Conservation (phyloP, 1,140 invertebrate genomes). For the Scaptomyza pallida region DNA sequence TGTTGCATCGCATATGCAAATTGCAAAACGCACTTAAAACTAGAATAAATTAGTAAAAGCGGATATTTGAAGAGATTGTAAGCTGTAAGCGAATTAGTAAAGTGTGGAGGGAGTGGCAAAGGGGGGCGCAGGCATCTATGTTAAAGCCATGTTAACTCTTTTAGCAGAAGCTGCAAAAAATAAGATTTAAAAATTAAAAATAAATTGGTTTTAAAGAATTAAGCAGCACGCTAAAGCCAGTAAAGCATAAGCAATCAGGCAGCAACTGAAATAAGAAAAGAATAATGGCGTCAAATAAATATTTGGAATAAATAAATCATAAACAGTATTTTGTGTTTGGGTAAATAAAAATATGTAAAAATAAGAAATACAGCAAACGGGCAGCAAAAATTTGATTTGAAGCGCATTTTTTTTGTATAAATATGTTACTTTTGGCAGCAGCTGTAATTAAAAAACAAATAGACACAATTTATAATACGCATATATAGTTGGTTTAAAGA, state of each 20-base stretch:
- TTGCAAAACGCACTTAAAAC: constrained; percentile 57
- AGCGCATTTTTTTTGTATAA: constrained; percentile 61
- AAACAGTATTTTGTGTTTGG: background rate
- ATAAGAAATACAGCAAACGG: constrained; percentile 41
- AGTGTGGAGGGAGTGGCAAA: constrained; percentile 20
- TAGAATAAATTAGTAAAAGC: constrained; percentile 36
- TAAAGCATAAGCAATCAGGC: constrained; percentile 19
- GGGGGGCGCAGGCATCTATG: constrained; percentile 20
- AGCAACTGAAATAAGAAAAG: constrained; percentile 44
- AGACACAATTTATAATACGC: constrained; percentile 45
- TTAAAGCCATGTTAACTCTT: constrained; percentile 36
- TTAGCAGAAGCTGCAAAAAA: constrained; percentile 56
- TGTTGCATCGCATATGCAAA: constrained; percentile 62
- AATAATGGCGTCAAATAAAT: constrained; percentile 11
- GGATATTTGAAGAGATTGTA: background rate
- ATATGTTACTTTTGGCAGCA: constrained; percentile 71
- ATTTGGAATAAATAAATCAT: background rate
- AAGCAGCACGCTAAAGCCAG: constrained; percentile 49
- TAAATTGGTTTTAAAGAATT: constrained; percentile 13
- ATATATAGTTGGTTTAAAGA: constrained; percentile 21
- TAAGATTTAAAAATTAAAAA: constrained; percentile 4
- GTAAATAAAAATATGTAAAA: constrained; percentile 12
- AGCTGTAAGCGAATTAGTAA: constrained; percentile 21
- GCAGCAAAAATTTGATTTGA: constrained; percentile 48
- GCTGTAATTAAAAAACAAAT: constrained; percentile 70